These are phyloP conservation scores for Pseudoatta argentina DNA, from an alignment of 1,140 invertebrate species.

Conservation along the genomic window DNA sequence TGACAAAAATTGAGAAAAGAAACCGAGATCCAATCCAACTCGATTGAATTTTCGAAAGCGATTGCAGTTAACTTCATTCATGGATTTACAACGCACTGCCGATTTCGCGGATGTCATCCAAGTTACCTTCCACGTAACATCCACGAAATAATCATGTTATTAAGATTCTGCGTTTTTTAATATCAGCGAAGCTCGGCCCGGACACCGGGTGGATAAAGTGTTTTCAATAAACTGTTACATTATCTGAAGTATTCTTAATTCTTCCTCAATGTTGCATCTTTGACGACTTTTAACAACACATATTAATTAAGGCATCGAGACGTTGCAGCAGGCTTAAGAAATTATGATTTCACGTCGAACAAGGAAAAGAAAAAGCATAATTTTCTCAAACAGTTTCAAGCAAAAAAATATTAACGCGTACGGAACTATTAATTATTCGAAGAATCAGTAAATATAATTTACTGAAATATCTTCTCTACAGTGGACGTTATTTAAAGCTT, in stretches of 20 bases:
- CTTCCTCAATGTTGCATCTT: neutral
- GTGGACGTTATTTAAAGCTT: neutral
- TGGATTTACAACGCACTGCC: slow-evolving; percentile 39
- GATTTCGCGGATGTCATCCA: slow-evolving; percentile 79
- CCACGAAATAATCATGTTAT: slow-evolving; percentile 85
- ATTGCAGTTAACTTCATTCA: slow-evolving; percentile 24
- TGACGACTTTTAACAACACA: neutral
- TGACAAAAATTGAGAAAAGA: neutral
- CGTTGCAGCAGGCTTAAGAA: neutral
- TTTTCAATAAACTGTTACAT: slow-evolving; percentile 87
- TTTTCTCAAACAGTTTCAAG: neutral
- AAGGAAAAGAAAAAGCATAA: neutral
- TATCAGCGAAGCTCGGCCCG: slow-evolving; percentile 84
- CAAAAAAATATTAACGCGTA: neutral
- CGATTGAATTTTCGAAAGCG: slow-evolving; percentile 9
- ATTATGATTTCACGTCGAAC: slow-evolving; percentile 42
- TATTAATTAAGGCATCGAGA: neutral
- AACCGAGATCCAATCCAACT: neutral
- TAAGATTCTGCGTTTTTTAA: slow-evolving; percentile 86
- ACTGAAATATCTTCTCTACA: neutral
- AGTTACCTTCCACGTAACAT: slow-evolving; percentile 83
- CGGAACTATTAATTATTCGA: neutral
- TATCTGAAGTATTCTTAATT: slow-evolving; percentile 78
- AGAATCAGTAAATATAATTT: slow-evolving; percentile 42
- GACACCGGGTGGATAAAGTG: slow-evolving; percentile 81